phyloP scores from a whole-genome alignment of 2,888 invertebrate genomes.

The Polia nebulosa region DNA sequence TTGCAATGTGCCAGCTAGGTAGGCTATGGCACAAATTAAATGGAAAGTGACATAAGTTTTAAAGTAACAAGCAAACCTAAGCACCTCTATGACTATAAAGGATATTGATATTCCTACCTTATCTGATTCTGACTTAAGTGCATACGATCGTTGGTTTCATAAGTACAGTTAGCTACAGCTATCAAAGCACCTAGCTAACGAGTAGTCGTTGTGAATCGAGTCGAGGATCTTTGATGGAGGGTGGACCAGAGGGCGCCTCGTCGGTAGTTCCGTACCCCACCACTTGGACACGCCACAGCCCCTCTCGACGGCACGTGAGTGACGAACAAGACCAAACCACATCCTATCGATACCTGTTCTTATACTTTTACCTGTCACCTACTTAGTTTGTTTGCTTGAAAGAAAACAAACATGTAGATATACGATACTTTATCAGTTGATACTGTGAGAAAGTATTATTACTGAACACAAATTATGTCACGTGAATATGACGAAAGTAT shows the following conservation, averaged over 20 bases:
- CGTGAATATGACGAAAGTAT: slow-evolving; percentile 28
- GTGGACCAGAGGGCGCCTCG: slow-evolving; percentile 68
- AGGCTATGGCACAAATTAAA: not conserved
- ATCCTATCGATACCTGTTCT: slow-evolving; percentile 43
- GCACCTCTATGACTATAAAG: not conserved
- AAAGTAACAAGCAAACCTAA: no score
- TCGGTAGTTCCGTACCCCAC: slow-evolving; percentile 72
- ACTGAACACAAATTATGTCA: slow-evolving; percentile 20
- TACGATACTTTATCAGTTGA: slow-evolving; percentile 53
- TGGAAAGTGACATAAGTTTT: not conserved
- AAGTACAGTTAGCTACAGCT: slow-evolving; percentile 32
- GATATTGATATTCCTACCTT: not conserved
- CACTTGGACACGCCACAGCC: slow-evolving; percentile 86
- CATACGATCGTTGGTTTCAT: slow-evolving; percentile 13
- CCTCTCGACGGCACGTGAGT: slow-evolving; percentile 72
- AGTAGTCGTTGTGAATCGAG: slow-evolving; percentile 71
- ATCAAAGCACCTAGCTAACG: slow-evolving; percentile 66
- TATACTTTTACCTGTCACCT: slow-evolving; percentile 49
- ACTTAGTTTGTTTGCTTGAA: slow-evolving; percentile 41
- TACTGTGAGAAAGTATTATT: slow-evolving; percentile 52
- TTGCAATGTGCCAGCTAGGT: not conserved
- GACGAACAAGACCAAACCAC: slow-evolving; percentile 46
- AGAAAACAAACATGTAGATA: slow-evolving; percentile 33
- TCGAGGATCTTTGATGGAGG: slow-evolving; percentile 79
- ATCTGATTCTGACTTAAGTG: not conserved